These are phyloP conservation scores for Thermophis baileyi DNA, from an alignment of 2,113 vertebrate genomes.

Conservation along the genomic window DNA sequence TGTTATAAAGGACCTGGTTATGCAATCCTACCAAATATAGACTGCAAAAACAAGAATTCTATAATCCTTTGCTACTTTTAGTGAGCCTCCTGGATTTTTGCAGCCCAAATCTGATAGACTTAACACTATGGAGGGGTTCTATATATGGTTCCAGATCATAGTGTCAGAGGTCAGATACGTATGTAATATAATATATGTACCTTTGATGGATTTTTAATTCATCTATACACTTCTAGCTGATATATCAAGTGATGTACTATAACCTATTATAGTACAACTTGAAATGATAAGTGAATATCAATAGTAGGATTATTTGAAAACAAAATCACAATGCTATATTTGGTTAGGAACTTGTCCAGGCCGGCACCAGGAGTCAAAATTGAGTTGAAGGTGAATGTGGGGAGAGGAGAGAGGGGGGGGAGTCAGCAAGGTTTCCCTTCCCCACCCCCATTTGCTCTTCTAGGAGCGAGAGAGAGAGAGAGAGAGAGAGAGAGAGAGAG, in stretches of 20 bases:
- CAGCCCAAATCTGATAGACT: background rate
- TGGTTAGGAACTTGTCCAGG: background rate
- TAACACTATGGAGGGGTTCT: background rate
- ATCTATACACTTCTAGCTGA: background rate
- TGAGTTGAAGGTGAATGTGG: background rate
- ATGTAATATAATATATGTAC: background rate
- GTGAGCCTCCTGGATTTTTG: background rate
- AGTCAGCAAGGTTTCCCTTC: too few species aligned
- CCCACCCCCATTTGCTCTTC: too few species aligned
- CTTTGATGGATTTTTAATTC: background rate
- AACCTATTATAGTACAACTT: background rate
- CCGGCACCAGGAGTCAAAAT: background rate
- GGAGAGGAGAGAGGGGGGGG: too few species aligned
- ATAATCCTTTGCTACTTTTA: background rate
- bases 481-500: background rate
- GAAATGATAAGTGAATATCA: background rate
- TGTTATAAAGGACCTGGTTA: background rate
- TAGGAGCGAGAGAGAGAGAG: too few species aligned
- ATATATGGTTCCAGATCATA: background rate
- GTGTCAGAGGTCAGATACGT: background rate
- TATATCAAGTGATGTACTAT: background rate
- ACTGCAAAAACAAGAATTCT: background rate
- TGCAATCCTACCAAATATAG: background rate
- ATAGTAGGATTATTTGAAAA: background rate
- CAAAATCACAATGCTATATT: background rate